Percentiles rank a stretch among this genome's conserved stretches.
Evolutionary conservation across 2,888 invertebrate species (phyloP).

Genomic region (Synanthedon myopaeformis): DNA sequence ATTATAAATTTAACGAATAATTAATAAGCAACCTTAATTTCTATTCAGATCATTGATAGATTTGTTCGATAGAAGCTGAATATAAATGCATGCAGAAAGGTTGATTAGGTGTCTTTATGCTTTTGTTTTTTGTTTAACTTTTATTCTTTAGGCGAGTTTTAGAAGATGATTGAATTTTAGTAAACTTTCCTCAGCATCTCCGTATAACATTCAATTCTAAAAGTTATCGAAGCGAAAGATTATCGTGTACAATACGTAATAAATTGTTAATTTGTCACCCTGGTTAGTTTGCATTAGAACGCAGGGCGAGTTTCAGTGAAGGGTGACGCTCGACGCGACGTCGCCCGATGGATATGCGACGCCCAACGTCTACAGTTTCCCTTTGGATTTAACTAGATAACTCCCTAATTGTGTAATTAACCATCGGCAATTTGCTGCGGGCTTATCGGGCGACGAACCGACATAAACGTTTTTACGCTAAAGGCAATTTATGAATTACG

Average conservation of each 20-base stretch:
- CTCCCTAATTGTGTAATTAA: slow-evolving; percentile 64
- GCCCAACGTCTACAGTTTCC: no score
- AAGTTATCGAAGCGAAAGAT: slow-evolving; percentile 1
- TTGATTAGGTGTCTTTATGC: no score
- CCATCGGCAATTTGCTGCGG: slow-evolving; percentile 47
- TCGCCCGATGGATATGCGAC: no score
- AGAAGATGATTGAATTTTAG: no score
- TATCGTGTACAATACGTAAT: slow-evolving; percentile 33
- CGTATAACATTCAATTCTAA: neutral
- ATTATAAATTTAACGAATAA: no score
- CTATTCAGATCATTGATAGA: no score
- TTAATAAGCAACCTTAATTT: no score
- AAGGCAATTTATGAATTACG: neutral
- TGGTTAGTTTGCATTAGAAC: slow-evolving; percentile 57
- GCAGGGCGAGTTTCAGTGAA: slow-evolving; percentile 11
- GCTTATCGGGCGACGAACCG: slow-evolving; percentile 5
- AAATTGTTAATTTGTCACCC: slow-evolving; percentile 35
- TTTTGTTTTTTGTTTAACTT: no score
- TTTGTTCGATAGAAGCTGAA: no score
- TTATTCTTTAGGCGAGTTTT: no score
- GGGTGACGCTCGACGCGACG: slow-evolving; percentile 13
- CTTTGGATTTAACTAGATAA: slow-evolving; percentile 18
- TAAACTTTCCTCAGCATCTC: no score
- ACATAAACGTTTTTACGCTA: neutral
- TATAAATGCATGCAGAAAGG: no score